Evolutionary conservation across 2,113 vertebrate species (phyloP), one percentile per base, ranked within the genome.

Genomic region (Lepus timidus): DNA sequence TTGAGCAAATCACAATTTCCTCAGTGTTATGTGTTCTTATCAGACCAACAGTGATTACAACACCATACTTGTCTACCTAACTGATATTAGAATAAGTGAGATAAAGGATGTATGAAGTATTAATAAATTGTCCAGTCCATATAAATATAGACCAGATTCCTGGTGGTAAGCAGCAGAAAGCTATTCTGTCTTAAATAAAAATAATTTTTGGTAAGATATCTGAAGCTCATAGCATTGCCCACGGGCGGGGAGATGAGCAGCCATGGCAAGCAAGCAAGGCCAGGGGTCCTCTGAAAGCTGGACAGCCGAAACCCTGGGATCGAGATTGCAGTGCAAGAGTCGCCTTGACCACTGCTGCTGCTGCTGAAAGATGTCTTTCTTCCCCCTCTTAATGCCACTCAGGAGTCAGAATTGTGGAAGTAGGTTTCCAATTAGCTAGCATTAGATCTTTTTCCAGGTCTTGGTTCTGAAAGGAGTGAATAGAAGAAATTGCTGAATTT

Each of bases 401-500:
- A 79, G 31, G 74, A 64, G 64, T 94, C 29, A 74, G 1, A 94
- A 86, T 67, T 9, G 14, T 86, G 44, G 12, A 80, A 80, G 33
- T 74, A 44, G 82, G 7, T 16, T 3, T 71, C 74, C 90, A 39
- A 79, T 71, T 85, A 64, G 39, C 52, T 79, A 25, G n/a, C n/a
- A 22, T 71, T 80, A 29, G 36, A n/a, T 62, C 23, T 6, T 90
- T 94, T 74, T 67, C 65, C 55, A 58, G 29, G 22, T 80, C 85
- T 58, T 52, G 44, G 16, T 44, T 73, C 29, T 94, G n/a, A n/a
- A 67, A 68, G 25, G 62, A 78, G 25, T 91, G 82, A 80, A 58
- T 65, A 94, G 65, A 79, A 79, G 44, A 80, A 79, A 39, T 55
- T 39, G 27, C 20, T 94, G 81, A 65, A 13, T 85, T 71, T 31